phyloP scores from a whole-genome alignment of 2,797 vertebrate genomes.

The Semotilus atromaculatus region DNA sequence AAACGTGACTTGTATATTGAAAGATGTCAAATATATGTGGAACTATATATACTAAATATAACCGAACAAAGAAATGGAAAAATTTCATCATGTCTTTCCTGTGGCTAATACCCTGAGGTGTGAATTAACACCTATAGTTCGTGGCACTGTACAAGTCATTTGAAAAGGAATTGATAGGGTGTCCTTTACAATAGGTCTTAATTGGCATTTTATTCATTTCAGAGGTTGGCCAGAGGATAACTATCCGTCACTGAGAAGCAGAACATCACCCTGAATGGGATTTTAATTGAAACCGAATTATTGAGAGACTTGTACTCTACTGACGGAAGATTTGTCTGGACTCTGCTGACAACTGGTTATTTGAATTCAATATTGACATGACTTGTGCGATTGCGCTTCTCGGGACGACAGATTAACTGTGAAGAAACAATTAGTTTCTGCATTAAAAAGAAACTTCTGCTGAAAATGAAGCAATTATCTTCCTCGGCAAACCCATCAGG shows the following conservation, averaged over 20 bases:
- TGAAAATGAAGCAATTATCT: conserved; percentile 55
- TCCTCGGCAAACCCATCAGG: conserved; percentile 47
- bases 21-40: background rate
- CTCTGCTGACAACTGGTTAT: conserved; percentile 45
- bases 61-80: background rate
- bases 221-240: conserved; percentile 39
- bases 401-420: conserved; percentile 56
- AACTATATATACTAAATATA: background rate
- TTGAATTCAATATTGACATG: conserved; percentile 58
- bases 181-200: conserved; percentile 53
- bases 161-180: conserved; percentile 33
- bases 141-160: conserved; percentile 25
- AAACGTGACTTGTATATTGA: background rate
- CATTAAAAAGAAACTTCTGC: conserved; percentile 54
- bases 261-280: conserved; percentile 55
- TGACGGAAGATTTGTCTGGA: conserved; percentile 26
- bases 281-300: conserved; percentile 59
- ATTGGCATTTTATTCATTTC: conserved; percentile 55
- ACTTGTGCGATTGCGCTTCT: conserved; percentile 50
- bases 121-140: background rate
- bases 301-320: conserved; percentile 40
- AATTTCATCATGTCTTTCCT: background rate
- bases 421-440: conserved; percentile 63
- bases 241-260: conserved; percentile 41
- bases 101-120: background rate